Conservation (phyloP, 2,888 invertebrate species). For the Eugnorisma glareosa region DNA sequence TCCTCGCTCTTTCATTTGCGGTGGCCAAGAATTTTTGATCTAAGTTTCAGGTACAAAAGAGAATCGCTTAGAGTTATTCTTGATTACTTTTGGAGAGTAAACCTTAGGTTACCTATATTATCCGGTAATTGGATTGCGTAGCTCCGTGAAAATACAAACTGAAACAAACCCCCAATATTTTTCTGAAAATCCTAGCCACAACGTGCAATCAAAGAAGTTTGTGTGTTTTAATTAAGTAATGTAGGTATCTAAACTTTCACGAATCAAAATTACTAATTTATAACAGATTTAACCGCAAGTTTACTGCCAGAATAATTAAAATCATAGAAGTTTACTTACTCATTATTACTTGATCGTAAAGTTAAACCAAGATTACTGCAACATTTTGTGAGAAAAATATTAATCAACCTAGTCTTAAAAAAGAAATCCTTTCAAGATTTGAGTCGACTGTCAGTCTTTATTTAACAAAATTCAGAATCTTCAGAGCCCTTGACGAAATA, state of each 20-base stretch:
- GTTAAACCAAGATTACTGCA: conserved; percentile 13
- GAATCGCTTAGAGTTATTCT: conserved; percentile 1
- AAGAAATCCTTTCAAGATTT: neutral
- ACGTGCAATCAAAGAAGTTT: neutral
- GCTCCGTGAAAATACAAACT: conserved; percentile 14
- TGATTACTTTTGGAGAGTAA: conserved; percentile 29
- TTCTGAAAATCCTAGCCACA: neutral
- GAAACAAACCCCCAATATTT: neutral
- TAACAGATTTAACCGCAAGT: neutral
- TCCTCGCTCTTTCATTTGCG: conserved; percentile 44
- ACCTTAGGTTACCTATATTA: conserved; percentile 16
- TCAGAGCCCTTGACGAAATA: conserved; percentile 34
- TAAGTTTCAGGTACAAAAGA: conserved; percentile 5
- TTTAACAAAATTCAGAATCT: conserved; percentile 17
- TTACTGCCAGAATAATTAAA: conserved; percentile 28
- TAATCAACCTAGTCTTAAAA: neutral
- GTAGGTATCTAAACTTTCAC: neutral
- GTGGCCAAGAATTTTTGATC: conserved; percentile 43
- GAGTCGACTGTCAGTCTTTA: conserved; percentile 10
- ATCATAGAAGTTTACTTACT: conserved; percentile 11
- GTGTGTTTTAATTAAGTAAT: conserved; percentile 5
- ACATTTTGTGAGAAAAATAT: neutral
- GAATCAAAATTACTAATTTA: conserved; percentile 11
- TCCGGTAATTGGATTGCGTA: conserved; percentile 18
- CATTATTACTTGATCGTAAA: conserved; percentile 22